Base-by-base conservation (phyloP, 2,888 invertebrate genomes). In the Drosophila macrospina region DNA sequence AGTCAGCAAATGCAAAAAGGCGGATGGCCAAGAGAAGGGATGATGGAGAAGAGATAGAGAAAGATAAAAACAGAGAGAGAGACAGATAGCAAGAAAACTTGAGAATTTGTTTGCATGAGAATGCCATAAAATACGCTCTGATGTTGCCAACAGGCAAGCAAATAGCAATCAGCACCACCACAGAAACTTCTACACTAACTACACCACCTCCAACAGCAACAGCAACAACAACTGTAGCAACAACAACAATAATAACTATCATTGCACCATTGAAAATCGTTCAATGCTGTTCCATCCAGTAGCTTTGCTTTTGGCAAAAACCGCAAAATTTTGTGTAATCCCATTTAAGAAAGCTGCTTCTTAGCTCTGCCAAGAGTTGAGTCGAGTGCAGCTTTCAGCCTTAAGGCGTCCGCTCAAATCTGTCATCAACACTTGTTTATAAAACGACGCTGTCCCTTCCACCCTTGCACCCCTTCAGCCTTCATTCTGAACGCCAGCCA, bases 351-450 rank as follows among this genome's bases (percentile, higher is more conserved):
- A 77, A 77, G 74, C 80, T 66, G 75, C 76, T 66, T 62, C 66
- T 74, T 55, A 75, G 60, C 67, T 15, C 44, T 15, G 2, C 44
- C 26, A 26, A 32, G 47, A 72, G 67, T 77, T 47, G 47, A 72
- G 67, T 77, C 61, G 54, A 48, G 15, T 16, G 70, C 64, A 55
- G 48, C 59, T 79, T 68, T 72, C 15, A 51, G 45, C 45, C 69
- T 47, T 66, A 61, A 63, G 59, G 62, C 65, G 68, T 77, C 74
- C 79, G 24, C 59, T 60, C 57, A 57, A 74, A 68, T 68, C 71
- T 81, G 79, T 65, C 75, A 82, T 84, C 85, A 81, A 84, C 82
- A 82, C 85, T 82, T 85, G 82, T 81, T 80, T 82, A 84, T 85
- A 75, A 54, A 78, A 30, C 61, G 59, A 45, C 32, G 30, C 47